A percentile compares a stretch with the other conserved stretches of the same genome.
Evolutionary conservation across 2,113 vertebrate genomes (phyloP).

Genomic region (Alces alces): DNA sequence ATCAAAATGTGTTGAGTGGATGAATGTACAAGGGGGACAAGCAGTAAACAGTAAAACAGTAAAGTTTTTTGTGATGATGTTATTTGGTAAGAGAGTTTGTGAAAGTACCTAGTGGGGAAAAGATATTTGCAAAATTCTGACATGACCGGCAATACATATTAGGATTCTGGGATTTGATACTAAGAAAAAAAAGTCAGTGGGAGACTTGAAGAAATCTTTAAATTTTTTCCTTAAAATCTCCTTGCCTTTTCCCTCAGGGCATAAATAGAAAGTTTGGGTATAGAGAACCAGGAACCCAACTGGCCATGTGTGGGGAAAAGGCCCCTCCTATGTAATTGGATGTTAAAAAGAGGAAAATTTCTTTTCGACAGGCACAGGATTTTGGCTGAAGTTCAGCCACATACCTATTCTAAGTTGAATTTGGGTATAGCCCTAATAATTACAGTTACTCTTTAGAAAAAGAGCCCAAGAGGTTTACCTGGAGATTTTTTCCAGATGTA

Average conservation of each 20-base stretch:
- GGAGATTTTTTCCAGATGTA: conserved; percentile 83
- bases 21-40: not conserved
- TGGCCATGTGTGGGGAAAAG: not conserved
- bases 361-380: conserved; percentile 58
- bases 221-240: not conserved
- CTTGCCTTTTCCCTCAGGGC: not conserved
- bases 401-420: conserved; percentile 72
- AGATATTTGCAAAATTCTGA: not conserved
- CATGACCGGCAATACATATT: not conserved
- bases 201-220: not conserved
- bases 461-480: conserved; percentile 78
- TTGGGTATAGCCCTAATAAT: conserved; percentile 73
- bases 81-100: not conserved
- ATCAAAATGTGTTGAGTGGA: not conserved
- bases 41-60: not conserved
- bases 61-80: not conserved
- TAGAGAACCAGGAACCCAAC: conserved; percentile 9
- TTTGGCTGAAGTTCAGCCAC: conserved; percentile 71
- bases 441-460: conserved; percentile 69
- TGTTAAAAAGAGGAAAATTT: conserved; percentile 34
- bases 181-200: not conserved
- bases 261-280: not conserved
- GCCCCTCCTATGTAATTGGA: conserved; percentile 50
- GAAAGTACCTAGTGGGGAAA: not conserved
- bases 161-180: not conserved